Evolutionary conservation across 2,888 invertebrate genomes (phyloP), one percentile per base, ranked within the genome.

Genomic region (Biston betularia): DNA sequence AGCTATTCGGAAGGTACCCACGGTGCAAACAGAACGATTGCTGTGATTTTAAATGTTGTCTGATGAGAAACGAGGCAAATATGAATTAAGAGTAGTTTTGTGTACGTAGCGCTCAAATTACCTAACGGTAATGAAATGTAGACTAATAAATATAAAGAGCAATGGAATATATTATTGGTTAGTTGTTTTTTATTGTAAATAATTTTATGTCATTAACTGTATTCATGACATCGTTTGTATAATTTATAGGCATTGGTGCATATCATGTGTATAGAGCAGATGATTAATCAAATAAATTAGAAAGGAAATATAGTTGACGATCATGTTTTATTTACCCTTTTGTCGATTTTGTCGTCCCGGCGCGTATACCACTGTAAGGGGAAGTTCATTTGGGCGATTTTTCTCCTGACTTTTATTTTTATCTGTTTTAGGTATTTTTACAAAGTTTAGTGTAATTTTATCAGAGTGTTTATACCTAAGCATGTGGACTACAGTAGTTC

Each of bases 241-340:
- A 87, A 92, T 93, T 93, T 92, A 91, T 93, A 93, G 90, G 88
- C 93, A 93, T 93, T 93, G 93, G 93, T 93, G 93, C 93, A 93
- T 93, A 93, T 93, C 93, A 93, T 92, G 93, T 93, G 93, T 92
- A 92, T 93, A 93, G 92, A 88, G 87, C 93, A 90, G 92, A 92
- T 90, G 93, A 90, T 89, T 92, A 93, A 89, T 92, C 93, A 88
- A 93, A 92, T 93, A 93, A 93, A 93, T 91, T 93, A 93, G 93
- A 93, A 89, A 69, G 81, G 87, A 89, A 89, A 88, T 85, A 89
- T 86, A 89, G 86, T 86, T 87, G 78, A 89, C 54, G 76, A 71
- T 65, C 79, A 80, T 82, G 84, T 90, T 90, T 91, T 65, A 88
- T 89, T 89, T 82, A 9, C 9, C 55, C 48, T 54, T 12, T 46